Evolutionary conservation across 2,888 invertebrate genomes (phyloP), one percentile per base, ranked within the genome.

Genomic region (Eilema caniola): DNA sequence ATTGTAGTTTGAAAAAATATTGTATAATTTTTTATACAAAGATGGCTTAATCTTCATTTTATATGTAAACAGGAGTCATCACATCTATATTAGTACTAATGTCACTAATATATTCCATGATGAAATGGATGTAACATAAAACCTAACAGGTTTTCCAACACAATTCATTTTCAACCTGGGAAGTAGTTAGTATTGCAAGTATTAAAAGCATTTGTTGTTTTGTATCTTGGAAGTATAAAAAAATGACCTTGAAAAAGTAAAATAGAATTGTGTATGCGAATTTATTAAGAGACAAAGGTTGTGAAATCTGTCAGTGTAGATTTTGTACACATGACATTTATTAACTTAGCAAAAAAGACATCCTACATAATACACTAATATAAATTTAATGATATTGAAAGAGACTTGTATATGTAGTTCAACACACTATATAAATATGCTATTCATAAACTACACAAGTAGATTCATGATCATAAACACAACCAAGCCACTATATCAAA

Each of bases 401-500:
- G 14, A 37, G 7, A 23, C 23, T 33, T 59, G 25, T 28, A 16
- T 28, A 16, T 59, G 16, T 12, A 14, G 2, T 25, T 59, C 8
- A 25, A 20, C n/a, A 31, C n/a, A 25, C 8, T n/a, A 31, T 28
- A 5, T 28, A 4, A 28, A 28, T 28, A n/a, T n/a, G n/a, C n/a
- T n/a, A n/a, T n/a, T n/a, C n/a, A n/a, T n/a, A n/a, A n/a, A n/a
- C n/a, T n/a, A n/a, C n/a, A n/a, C n/a, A n/a, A n/a, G n/a, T 28
- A 28, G 28, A 28, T 33, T 16, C 20, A 11, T 53, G 41, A 16
- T 59, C 2, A 59, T 59, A 20, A 31, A 61, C 41, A 66, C 25
- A 62, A 57, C 63, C 23, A n/a, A 53, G 28, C 41, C n/a, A 31
- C 24, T 47, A 62, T 66, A 66, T 57, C 28, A 23, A 59, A 31